Evolutionary conservation across 2,797 vertebrate genomes (phyloP).

Genomic region (Eurystomus glaucurus): DNA sequence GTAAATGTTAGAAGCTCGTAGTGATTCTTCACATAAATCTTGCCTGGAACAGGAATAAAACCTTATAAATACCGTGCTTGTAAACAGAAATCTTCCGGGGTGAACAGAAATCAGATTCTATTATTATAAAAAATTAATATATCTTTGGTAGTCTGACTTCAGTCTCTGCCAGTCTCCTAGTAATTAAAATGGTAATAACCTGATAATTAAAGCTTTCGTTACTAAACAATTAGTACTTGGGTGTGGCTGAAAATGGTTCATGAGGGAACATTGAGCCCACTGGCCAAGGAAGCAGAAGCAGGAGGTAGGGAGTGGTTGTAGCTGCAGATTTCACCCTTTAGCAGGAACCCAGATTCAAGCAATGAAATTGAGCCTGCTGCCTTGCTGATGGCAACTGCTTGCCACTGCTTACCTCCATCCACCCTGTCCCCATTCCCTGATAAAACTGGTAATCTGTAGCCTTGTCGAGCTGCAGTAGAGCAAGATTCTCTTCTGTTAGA

Average conservation of each 20-base stretch:
- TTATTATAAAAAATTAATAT: background rate
- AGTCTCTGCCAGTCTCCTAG: background rate
- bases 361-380: background rate
- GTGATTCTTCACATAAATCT: conserved; percentile 27
- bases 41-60: conserved; percentile 31
- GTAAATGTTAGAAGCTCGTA: background rate
- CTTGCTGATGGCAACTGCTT: background rate
- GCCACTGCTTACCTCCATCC: background rate
- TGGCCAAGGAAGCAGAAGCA: background rate
- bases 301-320: background rate
- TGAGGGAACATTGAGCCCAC: background rate
- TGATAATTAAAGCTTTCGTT: conserved; percentile 41
- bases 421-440: rapidly evolving
- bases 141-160: background rate
- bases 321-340: background rate
- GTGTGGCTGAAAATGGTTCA: background rate
- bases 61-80: conserved; percentile 1
- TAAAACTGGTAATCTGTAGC: rapidly evolving
- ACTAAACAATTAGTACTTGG: conserved; percentile 46
- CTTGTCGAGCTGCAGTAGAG: background rate
- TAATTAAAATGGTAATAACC: conserved; percentile 9
- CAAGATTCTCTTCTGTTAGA: background rate
- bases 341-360: background rate
- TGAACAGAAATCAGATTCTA: background rate
- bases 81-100: conserved; percentile 18